Evolutionary conservation across 2,888 invertebrate genomes (phyloP).

Genomic region (Onchidella celtica): DNA sequence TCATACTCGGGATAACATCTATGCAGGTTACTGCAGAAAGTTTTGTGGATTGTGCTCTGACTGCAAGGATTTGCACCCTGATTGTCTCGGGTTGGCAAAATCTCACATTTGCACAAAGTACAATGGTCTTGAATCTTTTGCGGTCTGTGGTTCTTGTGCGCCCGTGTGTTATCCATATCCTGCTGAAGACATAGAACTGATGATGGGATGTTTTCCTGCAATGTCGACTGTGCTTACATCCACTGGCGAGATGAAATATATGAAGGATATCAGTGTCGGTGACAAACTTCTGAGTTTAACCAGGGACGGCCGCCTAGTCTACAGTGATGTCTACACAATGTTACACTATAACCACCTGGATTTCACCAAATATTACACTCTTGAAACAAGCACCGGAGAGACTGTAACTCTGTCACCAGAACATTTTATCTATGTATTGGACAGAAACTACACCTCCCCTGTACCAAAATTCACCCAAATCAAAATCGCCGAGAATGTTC

Average conservation of each 20-base stretch:
- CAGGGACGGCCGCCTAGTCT: not conserved
- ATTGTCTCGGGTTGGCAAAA: not conserved
- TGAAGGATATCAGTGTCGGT: not conserved
- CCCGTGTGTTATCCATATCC: too few species aligned
- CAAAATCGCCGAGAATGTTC: not conserved
- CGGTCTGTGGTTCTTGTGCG: too few species aligned
- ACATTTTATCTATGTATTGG: not conserved
- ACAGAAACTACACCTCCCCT: not conserved
- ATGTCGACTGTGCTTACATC: not conserved
- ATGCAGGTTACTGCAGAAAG: not conserved
- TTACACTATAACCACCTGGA: not conserved
- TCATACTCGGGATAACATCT: not conserved
- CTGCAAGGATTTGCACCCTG: not conserved
- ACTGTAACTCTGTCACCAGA: not conserved
- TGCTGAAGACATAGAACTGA: too few species aligned
- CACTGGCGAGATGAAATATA: not conserved
- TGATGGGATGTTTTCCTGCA: not conserved
- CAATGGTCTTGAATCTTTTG: not conserved
- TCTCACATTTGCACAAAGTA: not conserved
- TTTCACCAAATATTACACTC: not conserved
- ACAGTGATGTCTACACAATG: not conserved
- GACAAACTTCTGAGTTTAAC: not conserved
- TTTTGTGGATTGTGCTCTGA: not conserved
- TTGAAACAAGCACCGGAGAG: not conserved
- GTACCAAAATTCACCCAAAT: not conserved